Evolutionary conservation across 2,797 vertebrate genomes (phyloP), one percentile per base, ranked within the genome.

Genomic region (Urocyon cinereoargenteus): DNA sequence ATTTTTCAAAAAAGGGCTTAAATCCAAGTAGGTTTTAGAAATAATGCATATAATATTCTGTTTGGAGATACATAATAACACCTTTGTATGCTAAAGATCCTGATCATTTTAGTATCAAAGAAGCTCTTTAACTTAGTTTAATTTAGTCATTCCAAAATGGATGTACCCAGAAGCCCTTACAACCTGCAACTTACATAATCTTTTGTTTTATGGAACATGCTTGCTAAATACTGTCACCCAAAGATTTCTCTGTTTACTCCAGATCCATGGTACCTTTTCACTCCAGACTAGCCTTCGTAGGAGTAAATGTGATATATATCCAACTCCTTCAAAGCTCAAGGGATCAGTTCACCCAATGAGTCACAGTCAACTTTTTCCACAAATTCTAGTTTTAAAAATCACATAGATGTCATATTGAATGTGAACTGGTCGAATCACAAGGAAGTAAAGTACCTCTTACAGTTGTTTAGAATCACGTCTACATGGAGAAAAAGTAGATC

Each of bases 1-100:
- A 72, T 91, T 91, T 82, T 79, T 62, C 26, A 22, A 40, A 73
- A 83, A 24, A 26, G 26, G 13, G 26, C 24, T 91, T 83, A 78
- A 78, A 40, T 73, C 8, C 36, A 91, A 88, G 22, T 86, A 78
- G 10, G 9, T 64, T 90, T 85, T 55, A 96, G 26, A 95, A 96
- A 68, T 90, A 78, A 28, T 31, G 72, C 15, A 34, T 79, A 72
- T 87, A 79, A 40, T 15, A 31, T 5, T 77, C 7, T 84, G 6
- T 57, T 75, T 61, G 10, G 49, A 94, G n/a, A 81, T 57, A 96
- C 36, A 31, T 72, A 55, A 79, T 81, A 77, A 77, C 0, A 70
- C 4, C 12, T 73, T 88, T 57, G 26, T 83, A 79, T 53, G 16
- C 31, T 93, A 77, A 53, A 34, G 28, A 64, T 9, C 68, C 21